Percentiles rank a stretch among this genome's conserved stretches.
phyloP scores from a whole-genome alignment of 2,113 vertebrate species.

The Blennius ocellaris region DNA sequence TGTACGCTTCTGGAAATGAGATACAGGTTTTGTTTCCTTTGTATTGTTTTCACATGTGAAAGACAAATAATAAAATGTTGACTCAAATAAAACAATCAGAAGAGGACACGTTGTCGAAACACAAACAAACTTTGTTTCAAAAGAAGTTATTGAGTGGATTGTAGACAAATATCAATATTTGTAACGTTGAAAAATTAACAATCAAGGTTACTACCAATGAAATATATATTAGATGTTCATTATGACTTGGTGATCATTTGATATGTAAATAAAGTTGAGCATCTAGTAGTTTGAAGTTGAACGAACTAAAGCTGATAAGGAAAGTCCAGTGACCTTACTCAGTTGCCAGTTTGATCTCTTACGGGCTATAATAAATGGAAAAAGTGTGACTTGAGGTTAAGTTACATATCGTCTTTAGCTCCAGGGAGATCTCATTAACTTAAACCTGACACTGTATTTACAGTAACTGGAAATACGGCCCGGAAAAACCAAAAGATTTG shows the following conservation, averaged over 20 bases:
- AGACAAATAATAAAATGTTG: not conserved
- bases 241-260: too few species aligned
- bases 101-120: too few species aligned
- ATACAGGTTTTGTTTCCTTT: too few species aligned
- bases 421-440: not conserved
- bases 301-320: not conserved
- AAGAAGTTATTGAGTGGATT: not conserved
- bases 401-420: conserved; percentile 4
- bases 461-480: not conserved
- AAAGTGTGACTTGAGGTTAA: not conserved
- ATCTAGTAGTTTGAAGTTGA: not conserved
- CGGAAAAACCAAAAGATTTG: not conserved
- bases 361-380: not conserved
- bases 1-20: too few species aligned
- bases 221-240: too few species aligned
- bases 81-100: not conserved
- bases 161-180: not conserved
- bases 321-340: not conserved
- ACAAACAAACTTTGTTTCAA: not conserved
- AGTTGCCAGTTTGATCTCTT: not conserved
- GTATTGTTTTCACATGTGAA: not conserved
- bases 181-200: not conserved
- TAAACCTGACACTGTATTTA: not conserved
- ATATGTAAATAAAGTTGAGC: not conserved
- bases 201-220: not conserved